phyloP scores from a whole-genome alignment of 2,888 invertebrate species.

The Scrobipalpa atriplicella region DNA sequence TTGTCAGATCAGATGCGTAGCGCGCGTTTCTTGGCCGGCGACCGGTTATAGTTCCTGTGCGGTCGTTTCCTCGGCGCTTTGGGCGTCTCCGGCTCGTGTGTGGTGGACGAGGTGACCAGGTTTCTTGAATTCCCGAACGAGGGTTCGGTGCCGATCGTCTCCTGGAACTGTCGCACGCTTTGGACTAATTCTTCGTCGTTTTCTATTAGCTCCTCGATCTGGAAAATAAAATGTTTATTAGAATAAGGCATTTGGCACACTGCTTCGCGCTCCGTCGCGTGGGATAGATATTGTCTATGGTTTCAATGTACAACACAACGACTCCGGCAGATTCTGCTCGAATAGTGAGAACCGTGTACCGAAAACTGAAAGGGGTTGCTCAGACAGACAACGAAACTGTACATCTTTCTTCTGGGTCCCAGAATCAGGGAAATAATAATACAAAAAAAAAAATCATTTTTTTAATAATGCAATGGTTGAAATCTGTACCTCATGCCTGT shows the following conservation, averaged over 20 bases:
- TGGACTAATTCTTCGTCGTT: constrained; percentile 69
- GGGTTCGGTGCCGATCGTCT: constrained; percentile 60
- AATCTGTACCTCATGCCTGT: constrained; percentile 72
- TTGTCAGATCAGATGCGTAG: constrained; percentile 44
- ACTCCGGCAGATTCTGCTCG: too few relatives aligned
- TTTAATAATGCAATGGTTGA: not conserved
- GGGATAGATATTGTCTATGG: too few relatives aligned
- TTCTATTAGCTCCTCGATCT: constrained; percentile 74
- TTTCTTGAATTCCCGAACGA: constrained; percentile 68
- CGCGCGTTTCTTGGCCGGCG: constrained; percentile 45
- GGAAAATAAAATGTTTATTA: constrained; percentile 25
- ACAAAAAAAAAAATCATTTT: too few relatives aligned
- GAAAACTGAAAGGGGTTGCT: too few relatives aligned
- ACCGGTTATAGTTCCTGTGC: constrained; percentile 36
- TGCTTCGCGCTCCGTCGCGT: too few relatives aligned
- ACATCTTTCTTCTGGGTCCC: too few relatives aligned
- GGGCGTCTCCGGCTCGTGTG: constrained; percentile 71
- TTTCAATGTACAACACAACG: too few relatives aligned
- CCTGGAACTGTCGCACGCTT: constrained; percentile 65
- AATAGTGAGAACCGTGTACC: too few relatives aligned
- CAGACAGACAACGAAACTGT: too few relatives aligned
- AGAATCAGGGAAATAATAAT: too few relatives aligned
- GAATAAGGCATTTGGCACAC: too few relatives aligned
- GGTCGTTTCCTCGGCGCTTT: constrained; percentile 47
- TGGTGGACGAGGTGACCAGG: constrained; percentile 67